Evolutionary conservation across 2,888 invertebrate species (phyloP).

Genomic region (Eurytoma californica): DNA sequence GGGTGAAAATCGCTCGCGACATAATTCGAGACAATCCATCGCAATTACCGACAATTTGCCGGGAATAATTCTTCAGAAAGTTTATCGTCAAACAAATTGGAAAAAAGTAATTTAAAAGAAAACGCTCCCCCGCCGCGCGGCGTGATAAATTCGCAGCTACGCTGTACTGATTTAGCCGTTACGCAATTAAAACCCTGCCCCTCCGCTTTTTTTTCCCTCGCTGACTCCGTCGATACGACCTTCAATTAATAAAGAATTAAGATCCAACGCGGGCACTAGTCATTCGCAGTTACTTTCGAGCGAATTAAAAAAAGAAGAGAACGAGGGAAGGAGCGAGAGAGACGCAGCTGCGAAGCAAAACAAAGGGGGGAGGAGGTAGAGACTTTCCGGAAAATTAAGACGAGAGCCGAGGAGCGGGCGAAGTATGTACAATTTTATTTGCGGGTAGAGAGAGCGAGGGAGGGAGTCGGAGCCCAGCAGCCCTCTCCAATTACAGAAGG

Average conservation of each 20-base stretch:
- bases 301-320: constrained; percentile 19
- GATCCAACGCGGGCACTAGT: constrained; percentile 29
- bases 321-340: background rate
- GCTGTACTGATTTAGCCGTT: background rate
- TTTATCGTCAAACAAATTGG: too few species aligned
- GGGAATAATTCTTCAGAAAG: too few species aligned
- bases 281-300: constrained; percentile 16
- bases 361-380: constrained; percentile 4
- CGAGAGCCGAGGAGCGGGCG: constrained; percentile 12
- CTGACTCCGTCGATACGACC: constrained; percentile 25
- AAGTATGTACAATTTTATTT: constrained; percentile 56
- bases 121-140: too few species aligned
- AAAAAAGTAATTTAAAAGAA: too few species aligned
- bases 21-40: too few species aligned
- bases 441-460: background rate
- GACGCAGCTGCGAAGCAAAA: background rate
- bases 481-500: constrained; percentile 65
- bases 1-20: too few species aligned
- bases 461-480: constrained; percentile 53
- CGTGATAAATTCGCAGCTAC: background rate
- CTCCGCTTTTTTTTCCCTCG: background rate
- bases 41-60: too few species aligned
- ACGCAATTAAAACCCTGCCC: background rate
- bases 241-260: constrained; percentile 52
- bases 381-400: constrained; percentile 26